Evolutionary conservation across 2,113 vertebrate species (phyloP).

Genomic region (Lucifuga dentata): DNA sequence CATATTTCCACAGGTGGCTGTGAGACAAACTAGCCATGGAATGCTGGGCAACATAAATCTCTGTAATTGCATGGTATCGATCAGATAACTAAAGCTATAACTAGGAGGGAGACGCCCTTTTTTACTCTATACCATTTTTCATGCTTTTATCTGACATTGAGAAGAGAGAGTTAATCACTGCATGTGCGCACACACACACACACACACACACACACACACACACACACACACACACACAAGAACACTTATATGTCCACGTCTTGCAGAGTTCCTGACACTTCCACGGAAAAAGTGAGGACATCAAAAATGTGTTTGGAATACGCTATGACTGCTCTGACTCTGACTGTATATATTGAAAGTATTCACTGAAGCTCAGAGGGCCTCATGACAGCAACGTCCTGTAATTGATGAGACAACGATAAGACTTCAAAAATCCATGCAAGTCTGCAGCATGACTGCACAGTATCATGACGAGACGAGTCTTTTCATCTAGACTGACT

Average conservation of each 20-base stretch:
- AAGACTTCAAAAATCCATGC: slow-evolving; percentile 62
- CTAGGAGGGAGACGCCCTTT: slow-evolving; percentile 59
- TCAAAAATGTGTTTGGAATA: slow-evolving; percentile 53
- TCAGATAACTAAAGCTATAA: slow-evolving; percentile 76
- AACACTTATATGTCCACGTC: slow-evolving; percentile 28
- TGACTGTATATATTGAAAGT: slow-evolving; percentile 62
- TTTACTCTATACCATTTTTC: slow-evolving; percentile 60
- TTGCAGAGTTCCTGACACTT: slow-evolving; percentile 52
- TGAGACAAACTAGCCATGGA: slow-evolving; percentile 74
- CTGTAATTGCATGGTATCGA: slow-evolving; percentile 80
- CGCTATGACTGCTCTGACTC: slow-evolving; percentile 65
- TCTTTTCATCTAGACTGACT: slow-evolving; percentile 66
- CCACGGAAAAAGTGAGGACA: slow-evolving; percentile 50
- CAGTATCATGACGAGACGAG: slow-evolving; percentile 49
- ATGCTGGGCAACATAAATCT: slow-evolving; percentile 84
- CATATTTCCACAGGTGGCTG: slow-evolving; percentile 84
- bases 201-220: neutral
- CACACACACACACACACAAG: slow-evolving; percentile 21
- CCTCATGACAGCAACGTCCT: slow-evolving; percentile 56
- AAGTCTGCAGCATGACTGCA: slow-evolving; percentile 58
- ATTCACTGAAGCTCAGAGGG: slow-evolving; percentile 45
- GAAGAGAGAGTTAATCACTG: slow-evolving; percentile 61
- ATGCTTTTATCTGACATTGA: slow-evolving; percentile 76
- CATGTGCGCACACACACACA: slow-evolving; percentile 28
- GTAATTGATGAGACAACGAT: slow-evolving; percentile 71